Evolutionary conservation across 2,113 vertebrate genomes (phyloP), one percentile per base, ranked within the genome.

Genomic region (Silurus glanis): DNA sequence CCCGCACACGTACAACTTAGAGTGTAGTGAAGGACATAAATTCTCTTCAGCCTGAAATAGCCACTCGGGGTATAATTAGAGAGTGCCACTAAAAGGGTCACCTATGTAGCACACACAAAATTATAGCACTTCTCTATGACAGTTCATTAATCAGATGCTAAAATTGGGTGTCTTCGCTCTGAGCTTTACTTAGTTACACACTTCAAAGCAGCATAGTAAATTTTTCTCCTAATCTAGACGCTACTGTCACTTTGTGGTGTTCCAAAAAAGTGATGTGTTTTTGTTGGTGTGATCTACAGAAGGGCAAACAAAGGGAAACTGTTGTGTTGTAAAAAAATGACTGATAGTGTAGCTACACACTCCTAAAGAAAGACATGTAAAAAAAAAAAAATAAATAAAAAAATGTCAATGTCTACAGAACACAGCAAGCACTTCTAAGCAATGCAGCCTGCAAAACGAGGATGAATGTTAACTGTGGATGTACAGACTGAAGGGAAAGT

Each of bases 61-160:
- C 90, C 89, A 90, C 78, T 76, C 83, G 86, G 91, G 89, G 92
- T 95, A 95, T 94, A 95, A 95, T 95, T 95, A 95, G 94, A 91
- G 89, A 92, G 92, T 71, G 83, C 90, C 90, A 89, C 78, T 93
- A 93, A 94, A 90, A 93, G 93, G 94, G 94, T 93, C 94, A 91
- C 89, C 86, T 91, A 95, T 94, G 94, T 94, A 94, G 94, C 94
- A 95, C 94, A 95, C 91, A 84, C 88, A 91, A 92, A 91, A 94
- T 90, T 83, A 91, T 87, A 19, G 86, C 79, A 85, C 81, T 90
- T 88, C 88, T 90, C 87, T 89, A 90, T 84, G 90, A 91, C 88
- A 85, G 25, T 86, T 86, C 78, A 90, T 91, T 90, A 85, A 49
- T 25, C 61, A 83, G 87, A 71, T 83, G 74, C 88, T 90, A 88